phyloP scores from a whole-genome alignment of 2,797 vertebrate genomes.

The Darevskia nairensis region DNA sequence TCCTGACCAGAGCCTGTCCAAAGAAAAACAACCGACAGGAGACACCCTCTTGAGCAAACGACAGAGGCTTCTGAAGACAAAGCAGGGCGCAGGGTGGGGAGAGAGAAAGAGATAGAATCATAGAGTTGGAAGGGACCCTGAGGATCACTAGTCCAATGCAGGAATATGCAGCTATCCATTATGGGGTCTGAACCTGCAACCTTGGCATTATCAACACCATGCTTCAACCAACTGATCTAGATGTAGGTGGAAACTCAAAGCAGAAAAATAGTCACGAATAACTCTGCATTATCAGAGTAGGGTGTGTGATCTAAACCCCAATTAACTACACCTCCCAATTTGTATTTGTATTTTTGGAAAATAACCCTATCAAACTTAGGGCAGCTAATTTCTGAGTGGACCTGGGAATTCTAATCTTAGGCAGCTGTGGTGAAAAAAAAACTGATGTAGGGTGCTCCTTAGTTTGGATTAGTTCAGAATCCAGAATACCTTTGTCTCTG shows the following conservation, averaged over 20 bases:
- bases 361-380: too few relatives aligned
- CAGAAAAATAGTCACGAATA: background rate
- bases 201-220: too few relatives aligned
- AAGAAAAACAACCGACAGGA: slow-evolving; percentile 40
- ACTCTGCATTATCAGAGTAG: background rate
- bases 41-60: slow-evolving; percentile 35
- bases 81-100: slow-evolving; percentile 16
- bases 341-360: too few relatives aligned
- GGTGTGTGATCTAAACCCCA: background rate
- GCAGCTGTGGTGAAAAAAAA: too few relatives aligned
- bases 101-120: slow-evolving; percentile 42
- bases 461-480: background rate
- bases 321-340: background rate
- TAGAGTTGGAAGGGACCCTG: too few relatives aligned
- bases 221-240: too few relatives aligned
- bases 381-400: background rate
- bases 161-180: too few relatives aligned
- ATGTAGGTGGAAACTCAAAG: background rate
- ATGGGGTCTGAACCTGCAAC: too few relatives aligned
- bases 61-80: slow-evolving; percentile 24
- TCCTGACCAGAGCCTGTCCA: background rate
- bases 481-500: too few relatives aligned
- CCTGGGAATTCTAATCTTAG: background rate
- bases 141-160: too few relatives aligned
- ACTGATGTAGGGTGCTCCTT: background rate